Evolutionary conservation across 2,888 invertebrate genomes (phyloP).

Genomic region (Choristoneura rosaceana): DNA sequence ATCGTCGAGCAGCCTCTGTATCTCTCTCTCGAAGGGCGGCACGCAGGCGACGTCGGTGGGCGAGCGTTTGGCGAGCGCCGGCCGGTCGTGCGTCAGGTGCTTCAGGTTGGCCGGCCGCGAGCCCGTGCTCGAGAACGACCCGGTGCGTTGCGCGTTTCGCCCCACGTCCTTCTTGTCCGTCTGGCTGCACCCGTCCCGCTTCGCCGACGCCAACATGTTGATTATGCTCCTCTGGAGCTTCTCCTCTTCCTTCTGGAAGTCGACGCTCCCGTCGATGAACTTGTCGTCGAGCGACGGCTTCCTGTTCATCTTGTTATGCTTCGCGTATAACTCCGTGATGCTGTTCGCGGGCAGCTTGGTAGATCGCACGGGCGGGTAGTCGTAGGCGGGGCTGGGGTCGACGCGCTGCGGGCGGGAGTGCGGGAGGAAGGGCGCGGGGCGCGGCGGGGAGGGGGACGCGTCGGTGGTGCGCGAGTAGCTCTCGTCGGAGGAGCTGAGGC

Average conservation of each 20-base stretch:
- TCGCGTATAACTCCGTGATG: constrained; percentile 74
- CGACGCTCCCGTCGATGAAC: constrained; percentile 68
- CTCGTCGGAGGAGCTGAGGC: constrained; percentile 93
- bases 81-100: constrained; percentile 81
- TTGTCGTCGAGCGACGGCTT: constrained; percentile 77
- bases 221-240: constrained; percentile 80
- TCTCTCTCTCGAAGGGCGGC: constrained; percentile 92
- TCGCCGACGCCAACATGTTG: constrained; percentile 83
- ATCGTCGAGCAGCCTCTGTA: constrained; percentile 91
- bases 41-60: constrained; percentile 82
- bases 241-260: constrained; percentile 79
- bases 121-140: constrained; percentile 83
- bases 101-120: constrained; percentile 82
- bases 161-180: constrained; percentile 87
- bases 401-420: constrained; percentile 76
- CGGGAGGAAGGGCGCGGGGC: constrained; percentile 83
- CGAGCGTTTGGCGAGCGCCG: constrained; percentile 77
- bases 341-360: constrained; percentile 69
- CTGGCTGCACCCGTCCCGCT: constrained; percentile 87
- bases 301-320: constrained; percentile 73
- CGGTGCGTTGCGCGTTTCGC: constrained; percentile 71
- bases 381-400: constrained; percentile 82
- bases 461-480: constrained; percentile 93
- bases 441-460: constrained; percentile 86
- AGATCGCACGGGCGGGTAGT: constrained; percentile 86